Evolutionary conservation across 2,797 vertebrate species (phyloP).

Genomic region (Enteromius thamalakanensis): DNA sequence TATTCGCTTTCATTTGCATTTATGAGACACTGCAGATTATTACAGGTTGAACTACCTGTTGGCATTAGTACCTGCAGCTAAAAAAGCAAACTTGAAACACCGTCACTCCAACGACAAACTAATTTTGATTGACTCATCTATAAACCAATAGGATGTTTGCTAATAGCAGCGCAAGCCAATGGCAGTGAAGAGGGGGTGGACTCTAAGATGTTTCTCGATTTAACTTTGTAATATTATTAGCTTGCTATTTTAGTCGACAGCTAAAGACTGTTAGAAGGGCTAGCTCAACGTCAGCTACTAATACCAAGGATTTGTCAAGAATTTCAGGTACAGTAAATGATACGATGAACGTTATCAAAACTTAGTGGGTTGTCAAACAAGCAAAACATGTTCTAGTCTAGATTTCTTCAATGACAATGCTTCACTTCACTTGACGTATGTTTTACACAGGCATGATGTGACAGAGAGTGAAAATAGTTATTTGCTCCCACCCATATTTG

Average conservation of each 20-base stretch:
- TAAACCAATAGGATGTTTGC: conserved; percentile 17
- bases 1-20: background rate
- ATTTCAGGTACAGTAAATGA: conserved; percentile 18
- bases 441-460: background rate
- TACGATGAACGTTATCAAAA: background rate
- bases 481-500: background rate
- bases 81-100: background rate
- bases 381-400: background rate
- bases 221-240: conserved; percentile 45
- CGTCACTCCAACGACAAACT: background rate
- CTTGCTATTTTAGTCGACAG: conserved; percentile 26
- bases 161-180: background rate
- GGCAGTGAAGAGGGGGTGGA: background rate
- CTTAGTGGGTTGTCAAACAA: background rate
- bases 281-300: background rate
- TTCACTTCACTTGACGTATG: background rate
- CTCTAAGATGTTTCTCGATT: conserved; percentile 41
- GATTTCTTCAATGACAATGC: background rate
- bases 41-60: too few species aligned
- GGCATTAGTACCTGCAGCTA: background rate
- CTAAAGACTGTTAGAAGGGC: background rate
- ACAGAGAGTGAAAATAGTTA: background rate
- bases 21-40: background rate
- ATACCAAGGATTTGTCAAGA: background rate
- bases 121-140: conserved; percentile 20